Base-by-base conservation (phyloP, 2,113 vertebrate genomes). In the Xiphophorus couchianus region DNA sequence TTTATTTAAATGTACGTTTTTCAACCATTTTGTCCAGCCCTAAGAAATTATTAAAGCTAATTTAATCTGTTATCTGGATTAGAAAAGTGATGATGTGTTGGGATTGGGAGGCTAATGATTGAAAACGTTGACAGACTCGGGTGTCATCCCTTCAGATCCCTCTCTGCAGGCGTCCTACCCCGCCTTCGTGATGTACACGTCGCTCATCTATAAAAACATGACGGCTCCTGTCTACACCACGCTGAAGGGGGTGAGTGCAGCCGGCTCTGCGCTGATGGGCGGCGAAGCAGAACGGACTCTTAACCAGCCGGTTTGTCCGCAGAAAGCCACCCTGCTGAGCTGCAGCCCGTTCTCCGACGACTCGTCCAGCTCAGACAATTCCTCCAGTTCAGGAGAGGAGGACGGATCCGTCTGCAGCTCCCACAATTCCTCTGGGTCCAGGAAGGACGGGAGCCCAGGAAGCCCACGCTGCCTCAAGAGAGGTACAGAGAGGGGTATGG, bases 241-340 rank as follows among this genome's bases (percentile, higher is more conserved):
- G 66, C 90, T 97, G 84, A 99, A 99, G 92, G 97, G 98, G 96
- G 98, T 99, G 93, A 94, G 91, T 82, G 28, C 31, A 58, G 27
- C 39, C 25, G 9, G 51, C 25, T 65, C 5, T 9, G 3, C 1
- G 5, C 31, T 64, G 29, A 58, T 58, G 51, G 48, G 48, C 17
- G 3, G 22, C 51, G 3, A 0, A 58, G 22, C 25, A 10, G 51
- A 58, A 7, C 51, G 8, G 22, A 58, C 51, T 25, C 5, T 28
- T 58, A n/a, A 58, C 25, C 25, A 1, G 25, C 9, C 3, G 51
- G 22, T 7, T 58, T 1, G 17, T n/a, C 22, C 3, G 51, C 91
- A 99, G 98, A 98, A 97, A 92, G 97, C 96, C 75, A 96, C 96
- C 64, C 95, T 98, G 80, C 94, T 98, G 89, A 98, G 97, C 92